Evolutionary conservation across 2,797 vertebrate genomes (phyloP), one percentile per base, ranked within the genome.

Genomic region (Novumbra hubbsi): DNA sequence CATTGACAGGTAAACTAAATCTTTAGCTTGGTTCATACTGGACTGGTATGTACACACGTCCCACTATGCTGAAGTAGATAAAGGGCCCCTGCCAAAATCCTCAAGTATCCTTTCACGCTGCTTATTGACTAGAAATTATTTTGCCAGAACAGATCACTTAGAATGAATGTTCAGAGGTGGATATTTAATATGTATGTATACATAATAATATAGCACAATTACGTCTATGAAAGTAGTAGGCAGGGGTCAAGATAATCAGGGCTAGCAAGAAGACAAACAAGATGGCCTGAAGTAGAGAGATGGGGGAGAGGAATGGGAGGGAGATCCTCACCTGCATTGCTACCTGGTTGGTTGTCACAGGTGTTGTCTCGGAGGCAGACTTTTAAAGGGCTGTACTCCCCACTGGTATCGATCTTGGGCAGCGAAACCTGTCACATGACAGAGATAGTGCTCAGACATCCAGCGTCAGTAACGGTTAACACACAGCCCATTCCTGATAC

Each of bases 321-420:
- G 50, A 34, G 67, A 64, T 45, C n/a, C 80, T 78, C 68, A 57
- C 63, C 50, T 64, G 65, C 68, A 57, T 70, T 72, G 68, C 49
- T 67, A 79, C 81, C 87, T 85, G 83, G 78, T 32, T 78, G 66
- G 50, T 38, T 78, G 75, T 86, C 73, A 74, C 86, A 73, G 63
- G 83, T 84, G 50, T 93, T 92, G 72, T 90, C 89, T 70, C 78
- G 86, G 45, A 98, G 78, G 87, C 88, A 94, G 68, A 99, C 83
- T 91, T 92, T 97, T 79, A 89, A 72, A 24, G 96, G 94, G 77
- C 91, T 91, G 41, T 94, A 95, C 72, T 95, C 94, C 78, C 92
- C 92, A 63, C 19, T 84, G 8, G 82, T 82, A 12, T 89, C 82
- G 0, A 89, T 88, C 82, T 93, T 96, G 1, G 85, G 82, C 71